phyloP scores from a whole-genome alignment of 2,888 invertebrate species.

The Drosophila gaucha region DNA sequence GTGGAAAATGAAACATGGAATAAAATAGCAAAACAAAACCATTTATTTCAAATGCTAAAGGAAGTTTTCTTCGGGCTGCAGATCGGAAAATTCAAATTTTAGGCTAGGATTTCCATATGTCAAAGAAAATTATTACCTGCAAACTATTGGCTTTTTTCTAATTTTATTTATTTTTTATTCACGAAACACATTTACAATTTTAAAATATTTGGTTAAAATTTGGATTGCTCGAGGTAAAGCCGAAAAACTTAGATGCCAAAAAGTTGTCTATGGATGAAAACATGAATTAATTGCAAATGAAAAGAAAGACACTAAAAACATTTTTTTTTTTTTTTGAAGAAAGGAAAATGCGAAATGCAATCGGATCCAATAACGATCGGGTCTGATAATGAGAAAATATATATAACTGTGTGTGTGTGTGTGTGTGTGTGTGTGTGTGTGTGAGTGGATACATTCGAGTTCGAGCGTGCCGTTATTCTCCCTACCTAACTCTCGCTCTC shows the following conservation, averaged over 20 bases:
- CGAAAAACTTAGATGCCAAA: not conserved
- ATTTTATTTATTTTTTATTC: too few relatives aligned
- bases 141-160: too few relatives aligned
- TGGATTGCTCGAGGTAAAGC: not conserved
- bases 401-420: not conserved
- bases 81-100: too few relatives aligned
- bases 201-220: not conserved
- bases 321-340: not conserved
- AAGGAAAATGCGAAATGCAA: not conserved
- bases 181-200: slow-evolving; percentile 10
- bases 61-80: too few relatives aligned
- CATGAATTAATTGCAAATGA: not conserved
- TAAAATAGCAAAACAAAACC: too few relatives aligned
- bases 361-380: not conserved
- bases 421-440: not conserved
- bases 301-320: not conserved
- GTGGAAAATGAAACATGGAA: not conserved
- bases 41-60: too few relatives aligned
- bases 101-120: too few relatives aligned
- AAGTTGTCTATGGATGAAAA: too few relatives aligned
- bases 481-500: not conserved
- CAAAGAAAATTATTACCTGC: too few relatives aligned
- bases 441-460: not conserved
- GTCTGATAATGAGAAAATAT: not conserved
- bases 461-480: not conserved